phyloP scores from a whole-genome alignment of 2,797 vertebrate genomes.

The Coendou prehensilis region DNA sequence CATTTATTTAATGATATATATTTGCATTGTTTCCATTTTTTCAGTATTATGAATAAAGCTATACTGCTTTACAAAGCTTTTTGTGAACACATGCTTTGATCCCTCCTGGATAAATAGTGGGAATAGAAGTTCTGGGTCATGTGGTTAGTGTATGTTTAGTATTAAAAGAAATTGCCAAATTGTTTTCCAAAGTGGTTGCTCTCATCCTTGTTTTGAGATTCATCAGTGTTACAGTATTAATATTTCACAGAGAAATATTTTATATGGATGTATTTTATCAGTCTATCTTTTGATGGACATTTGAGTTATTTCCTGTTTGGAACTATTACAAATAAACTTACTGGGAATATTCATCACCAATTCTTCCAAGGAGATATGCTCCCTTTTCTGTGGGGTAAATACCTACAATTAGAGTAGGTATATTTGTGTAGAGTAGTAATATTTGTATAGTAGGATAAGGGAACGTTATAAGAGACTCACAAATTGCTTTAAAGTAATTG shows the following conservation, averaged over 20 bases:
- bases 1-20: neutral
- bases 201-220: neutral
- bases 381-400: slow-evolving; percentile 11
- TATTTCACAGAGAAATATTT: neutral
- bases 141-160: neutral
- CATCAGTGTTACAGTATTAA: neutral
- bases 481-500: neutral
- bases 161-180: neutral
- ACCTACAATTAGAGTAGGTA: neutral
- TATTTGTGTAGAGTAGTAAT: neutral
- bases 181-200: neutral
- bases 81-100: neutral
- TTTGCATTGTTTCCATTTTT: neutral
- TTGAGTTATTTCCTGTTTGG: neutral
- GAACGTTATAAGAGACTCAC: neutral
- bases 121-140: neutral
- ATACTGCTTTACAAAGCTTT: neutral
- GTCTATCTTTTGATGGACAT: neutral
- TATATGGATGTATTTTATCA: neutral
- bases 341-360: neutral
- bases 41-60: neutral
- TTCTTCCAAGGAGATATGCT: neutral
- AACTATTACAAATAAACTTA: neutral
- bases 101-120: neutral
- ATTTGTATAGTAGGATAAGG: neutral